A percentile compares a stretch with the other conserved stretches of the same genome.
Evolutionary conservation across 2,888 invertebrate genomes (phyloP).

Genomic region (Apotomis turbidana): DNA sequence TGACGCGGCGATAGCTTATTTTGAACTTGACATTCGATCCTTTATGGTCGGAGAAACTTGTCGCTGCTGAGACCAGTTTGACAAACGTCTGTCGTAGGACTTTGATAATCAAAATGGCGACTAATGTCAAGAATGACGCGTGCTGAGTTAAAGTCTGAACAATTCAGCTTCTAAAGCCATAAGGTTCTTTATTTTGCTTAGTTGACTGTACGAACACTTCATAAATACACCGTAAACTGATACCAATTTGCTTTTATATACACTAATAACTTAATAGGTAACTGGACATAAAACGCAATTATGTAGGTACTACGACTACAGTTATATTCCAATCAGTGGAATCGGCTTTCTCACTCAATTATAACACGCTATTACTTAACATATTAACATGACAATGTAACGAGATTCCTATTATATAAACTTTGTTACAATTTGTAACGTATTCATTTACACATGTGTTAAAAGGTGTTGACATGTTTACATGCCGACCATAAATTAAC

Average conservation of each 20-base stretch:
- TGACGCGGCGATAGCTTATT: conserved; percentile 35
- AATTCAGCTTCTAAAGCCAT: background rate
- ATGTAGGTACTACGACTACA: conserved; percentile 5
- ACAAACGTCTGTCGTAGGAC: background rate
- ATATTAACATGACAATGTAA: conserved; percentile 29
- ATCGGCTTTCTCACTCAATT: conserved; percentile 7
- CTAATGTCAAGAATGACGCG: background rate
- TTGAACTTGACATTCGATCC: conserved; percentile 34
- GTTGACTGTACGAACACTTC: background rate
- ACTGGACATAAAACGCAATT: background rate
- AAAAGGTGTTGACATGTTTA: conserved; percentile 6
- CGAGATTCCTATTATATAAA: conserved; percentile 27
- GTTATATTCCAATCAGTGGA: conserved; percentile 2
- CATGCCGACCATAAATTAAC: conserved; percentile 1
- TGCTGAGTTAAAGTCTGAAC: background rate
- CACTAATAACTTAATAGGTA: conserved; percentile 15
- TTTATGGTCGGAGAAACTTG: conserved; percentile 34
- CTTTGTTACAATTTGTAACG: conserved; percentile 17
- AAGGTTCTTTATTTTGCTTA: background rate
- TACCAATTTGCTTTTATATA: conserved; percentile 9
- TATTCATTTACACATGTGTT: conserved; percentile 15
- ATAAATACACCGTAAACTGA: background rate
- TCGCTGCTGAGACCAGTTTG: conserved; percentile 6
- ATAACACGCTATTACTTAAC: conserved; percentile 24
- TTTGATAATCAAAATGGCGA: background rate